phyloP scores from a whole-genome alignment of 2,888 invertebrate genomes.

The Chydorus sphaericus region DNA sequence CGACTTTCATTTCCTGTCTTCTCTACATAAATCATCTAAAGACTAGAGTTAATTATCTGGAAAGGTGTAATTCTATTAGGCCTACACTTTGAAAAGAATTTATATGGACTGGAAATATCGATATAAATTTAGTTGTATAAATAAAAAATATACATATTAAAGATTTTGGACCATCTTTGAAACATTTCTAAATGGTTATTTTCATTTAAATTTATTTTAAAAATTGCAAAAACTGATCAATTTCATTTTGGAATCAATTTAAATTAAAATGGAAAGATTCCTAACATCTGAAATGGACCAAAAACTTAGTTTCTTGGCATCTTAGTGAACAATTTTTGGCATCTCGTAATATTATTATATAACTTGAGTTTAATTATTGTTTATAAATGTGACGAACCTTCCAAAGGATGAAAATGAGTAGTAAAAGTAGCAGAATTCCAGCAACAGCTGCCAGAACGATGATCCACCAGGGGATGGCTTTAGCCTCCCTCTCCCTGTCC shows the following conservation, averaged over 20 bases:
- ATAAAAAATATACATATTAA: too few species aligned
- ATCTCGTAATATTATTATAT: background rate
- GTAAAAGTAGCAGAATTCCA: conserved; percentile 59
- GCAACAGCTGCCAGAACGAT: conserved; percentile 68
- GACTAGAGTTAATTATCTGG: too few species aligned
- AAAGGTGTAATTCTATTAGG: too few species aligned
- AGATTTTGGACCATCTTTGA: too few species aligned
- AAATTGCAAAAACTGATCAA: background rate
- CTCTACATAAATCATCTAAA: too few species aligned
- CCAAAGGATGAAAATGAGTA: conserved; percentile 62
- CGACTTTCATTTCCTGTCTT: too few species aligned
- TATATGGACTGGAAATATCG: too few species aligned
- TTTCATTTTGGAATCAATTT: background rate
- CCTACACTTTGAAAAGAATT: too few species aligned
- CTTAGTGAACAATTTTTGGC: background rate
- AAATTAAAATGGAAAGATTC: conserved; percentile 12
- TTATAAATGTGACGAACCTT: conserved; percentile 44
- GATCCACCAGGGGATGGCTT: conserved; percentile 59
- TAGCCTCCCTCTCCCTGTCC: conserved; percentile 14
- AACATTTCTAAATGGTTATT: too few species aligned
- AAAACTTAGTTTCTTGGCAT: background rate
- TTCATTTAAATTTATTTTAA: background rate
- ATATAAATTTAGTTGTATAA: too few species aligned
- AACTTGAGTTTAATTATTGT: background rate
- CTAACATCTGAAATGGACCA: too few species aligned